These are phyloP conservation scores for Ianthella basta DNA, from an alignment of 37 sponge, comb jelly and placozoan genomes.

Conservation along the genomic window DNA sequence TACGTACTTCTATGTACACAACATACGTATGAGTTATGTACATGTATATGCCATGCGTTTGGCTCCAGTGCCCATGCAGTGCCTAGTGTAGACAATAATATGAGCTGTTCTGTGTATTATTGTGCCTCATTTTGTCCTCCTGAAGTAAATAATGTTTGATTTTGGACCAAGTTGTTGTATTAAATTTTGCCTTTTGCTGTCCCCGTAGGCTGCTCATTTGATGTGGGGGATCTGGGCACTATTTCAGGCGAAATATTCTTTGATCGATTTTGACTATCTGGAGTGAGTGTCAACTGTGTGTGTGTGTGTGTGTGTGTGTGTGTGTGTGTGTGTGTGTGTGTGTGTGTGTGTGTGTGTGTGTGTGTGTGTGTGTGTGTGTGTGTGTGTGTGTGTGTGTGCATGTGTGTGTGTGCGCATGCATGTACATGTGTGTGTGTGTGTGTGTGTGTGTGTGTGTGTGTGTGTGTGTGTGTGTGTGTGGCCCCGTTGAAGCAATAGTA, in stretches of 20 bases:
- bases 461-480: neutral
- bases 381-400: neutral
- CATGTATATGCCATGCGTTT: too few species aligned
- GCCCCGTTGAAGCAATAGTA: neutral
- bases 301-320: neutral
- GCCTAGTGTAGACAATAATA: too few species aligned
- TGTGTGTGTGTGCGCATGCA: too few species aligned
- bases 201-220: slow-evolving; percentile 73
- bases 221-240: slow-evolving; percentile 92
- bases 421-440: neutral
- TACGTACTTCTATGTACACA: too few species aligned
- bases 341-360: neutral
- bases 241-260: slow-evolving; percentile 75
- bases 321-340: neutral
- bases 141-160: too few species aligned
- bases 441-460: neutral
- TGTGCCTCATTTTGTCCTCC: too few species aligned
- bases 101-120: too few species aligned
- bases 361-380: neutral
- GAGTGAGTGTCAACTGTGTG: slow-evolving; percentile 58
- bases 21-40: too few species aligned
- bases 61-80: too few species aligned
- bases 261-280: slow-evolving; percentile 85
- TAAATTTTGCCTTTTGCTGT: too few species aligned
- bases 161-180: too few species aligned